These are phyloP conservation scores for Rhagoletis zephyria DNA, from an alignment of 1,140 invertebrate genomes.

Conservation along the genomic window DNA sequence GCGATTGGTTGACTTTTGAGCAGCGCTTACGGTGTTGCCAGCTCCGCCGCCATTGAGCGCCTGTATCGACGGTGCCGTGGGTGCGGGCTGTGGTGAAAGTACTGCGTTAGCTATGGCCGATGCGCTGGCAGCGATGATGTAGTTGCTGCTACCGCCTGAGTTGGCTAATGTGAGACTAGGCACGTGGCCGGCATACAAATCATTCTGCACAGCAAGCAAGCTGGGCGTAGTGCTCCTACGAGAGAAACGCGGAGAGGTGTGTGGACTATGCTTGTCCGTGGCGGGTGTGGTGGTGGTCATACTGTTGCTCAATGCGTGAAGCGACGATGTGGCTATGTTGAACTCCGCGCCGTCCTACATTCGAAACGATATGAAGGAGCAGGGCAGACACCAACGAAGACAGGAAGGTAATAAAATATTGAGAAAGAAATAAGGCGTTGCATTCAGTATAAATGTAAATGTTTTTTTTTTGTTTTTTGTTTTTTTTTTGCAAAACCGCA, in stretches of 20 bases:
- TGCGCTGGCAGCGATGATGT: constrained; percentile 55
- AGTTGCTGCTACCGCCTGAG: constrained; percentile 19
- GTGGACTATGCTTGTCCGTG: constrained; percentile 71
- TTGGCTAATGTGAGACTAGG: constrained; percentile 50
- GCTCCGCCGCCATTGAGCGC: constrained; percentile 57
- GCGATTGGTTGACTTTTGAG: constrained; percentile 67
- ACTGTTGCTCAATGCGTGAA: constrained; percentile 74
- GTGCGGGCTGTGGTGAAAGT: constrained; percentile 62
- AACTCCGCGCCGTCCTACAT: constrained; percentile 76
- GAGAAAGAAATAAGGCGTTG: constrained; percentile 4
- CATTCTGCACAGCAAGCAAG: constrained; percentile 70
- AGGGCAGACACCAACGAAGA: constrained; percentile 13
- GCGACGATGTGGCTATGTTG: constrained; percentile 77
- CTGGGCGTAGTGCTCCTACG: constrained; percentile 71
- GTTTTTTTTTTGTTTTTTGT: too few species aligned
- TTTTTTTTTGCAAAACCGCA: not conserved
- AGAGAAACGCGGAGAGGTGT: constrained; percentile 69
- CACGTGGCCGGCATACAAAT: constrained; percentile 67
- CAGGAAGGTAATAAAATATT: not conserved
- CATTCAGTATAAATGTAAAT: constrained; percentile 20
- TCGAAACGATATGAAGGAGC: not conserved
- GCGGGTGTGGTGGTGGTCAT: constrained; percentile 64
- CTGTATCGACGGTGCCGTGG: constrained; percentile 64
- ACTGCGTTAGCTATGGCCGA: constrained; percentile 53
- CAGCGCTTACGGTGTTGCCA: constrained; percentile 44